Conservation (phyloP, 2,113 vertebrate genomes). For the Ailurus styani region DNA sequence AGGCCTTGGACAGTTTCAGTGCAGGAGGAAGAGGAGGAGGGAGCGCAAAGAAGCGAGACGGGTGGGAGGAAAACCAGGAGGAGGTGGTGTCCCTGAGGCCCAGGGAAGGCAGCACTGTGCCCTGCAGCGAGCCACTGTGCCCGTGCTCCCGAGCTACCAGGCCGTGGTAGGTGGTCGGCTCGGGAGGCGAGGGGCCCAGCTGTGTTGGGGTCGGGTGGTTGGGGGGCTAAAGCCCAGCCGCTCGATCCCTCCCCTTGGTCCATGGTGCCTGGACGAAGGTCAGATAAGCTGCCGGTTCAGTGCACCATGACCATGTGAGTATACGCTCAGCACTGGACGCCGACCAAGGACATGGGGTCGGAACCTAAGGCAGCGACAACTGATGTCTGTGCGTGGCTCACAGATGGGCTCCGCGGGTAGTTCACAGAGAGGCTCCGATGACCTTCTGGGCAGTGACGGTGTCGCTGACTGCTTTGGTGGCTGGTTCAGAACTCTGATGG, state of each 20-base stretch:
- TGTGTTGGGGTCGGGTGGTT: too few relatives aligned
- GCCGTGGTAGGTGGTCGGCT: fast-evolving
- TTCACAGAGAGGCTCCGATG: not conserved
- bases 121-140: not conserved
- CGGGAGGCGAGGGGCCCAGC: too few relatives aligned
- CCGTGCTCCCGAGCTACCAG: not conserved
- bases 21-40: not conserved
- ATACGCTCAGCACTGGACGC: fast-evolving
- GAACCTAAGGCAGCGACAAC: not conserved
- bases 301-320: fast-evolving
- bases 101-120: not conserved
- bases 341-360: not conserved
- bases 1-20: not conserved
- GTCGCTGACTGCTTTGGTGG: not conserved
- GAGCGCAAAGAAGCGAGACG: fast-evolving
- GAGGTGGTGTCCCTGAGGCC: not conserved
- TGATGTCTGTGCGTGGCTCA: not conserved
- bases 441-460: not conserved
- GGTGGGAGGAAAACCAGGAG: not conserved
- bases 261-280: not conserved
- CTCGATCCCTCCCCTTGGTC: too few relatives aligned
- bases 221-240: not conserved
- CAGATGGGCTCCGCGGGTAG: not conserved
- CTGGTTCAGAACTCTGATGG: not conserved
- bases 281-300: not conserved